Percentiles rank a stretch among this genome's conserved stretches.
phyloP scores from a whole-genome alignment of 2,113 vertebrate species.

The Turdus rufiventris region DNA sequence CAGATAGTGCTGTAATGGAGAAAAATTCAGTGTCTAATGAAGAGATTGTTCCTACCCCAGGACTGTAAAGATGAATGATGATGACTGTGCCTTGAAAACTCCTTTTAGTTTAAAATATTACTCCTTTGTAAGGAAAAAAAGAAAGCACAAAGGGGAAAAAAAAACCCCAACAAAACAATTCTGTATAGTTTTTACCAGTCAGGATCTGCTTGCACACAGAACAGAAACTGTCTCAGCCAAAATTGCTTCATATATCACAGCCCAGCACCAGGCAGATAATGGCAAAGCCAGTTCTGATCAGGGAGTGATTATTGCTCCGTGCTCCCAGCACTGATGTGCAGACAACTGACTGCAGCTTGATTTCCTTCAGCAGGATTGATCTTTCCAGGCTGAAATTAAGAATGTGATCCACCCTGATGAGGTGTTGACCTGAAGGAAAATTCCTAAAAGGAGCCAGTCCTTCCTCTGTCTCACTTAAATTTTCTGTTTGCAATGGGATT shows the following conservation, averaged over 20 bases:
- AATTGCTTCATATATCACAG: conserved; percentile 70
- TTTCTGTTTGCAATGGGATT: not conserved
- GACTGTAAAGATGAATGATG: conserved; percentile 58
- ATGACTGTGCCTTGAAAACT: conserved; percentile 53
- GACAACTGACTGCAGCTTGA: not conserved
- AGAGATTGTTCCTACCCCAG: conserved; percentile 7
- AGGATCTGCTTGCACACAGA: conserved; percentile 11
- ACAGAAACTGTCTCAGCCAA: conserved; percentile 49
- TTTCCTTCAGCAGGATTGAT: conserved; percentile 24
- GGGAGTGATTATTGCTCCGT: conserved; percentile 51
- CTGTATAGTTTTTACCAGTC: conserved; percentile 17
- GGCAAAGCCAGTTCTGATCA: conserved; percentile 55
- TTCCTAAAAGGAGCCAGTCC: not conserved
- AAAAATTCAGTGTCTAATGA: conserved; percentile 59
- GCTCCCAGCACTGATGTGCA: conserved; percentile 28
- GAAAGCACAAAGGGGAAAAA: not conserved
- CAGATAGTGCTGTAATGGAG: conserved; percentile 50
- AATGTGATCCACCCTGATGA: not conserved
- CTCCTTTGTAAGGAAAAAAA: not conserved
- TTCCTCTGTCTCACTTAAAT: not conserved
- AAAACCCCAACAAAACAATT: not conserved
- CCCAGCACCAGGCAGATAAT: conserved; percentile 60
- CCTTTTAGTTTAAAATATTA: conserved; percentile 64
- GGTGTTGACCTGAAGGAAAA: not conserved
- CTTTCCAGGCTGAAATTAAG: conserved; percentile 18